Conservation (phyloP, 2,113 vertebrate species). For the Stegostoma tigrinum region DNA sequence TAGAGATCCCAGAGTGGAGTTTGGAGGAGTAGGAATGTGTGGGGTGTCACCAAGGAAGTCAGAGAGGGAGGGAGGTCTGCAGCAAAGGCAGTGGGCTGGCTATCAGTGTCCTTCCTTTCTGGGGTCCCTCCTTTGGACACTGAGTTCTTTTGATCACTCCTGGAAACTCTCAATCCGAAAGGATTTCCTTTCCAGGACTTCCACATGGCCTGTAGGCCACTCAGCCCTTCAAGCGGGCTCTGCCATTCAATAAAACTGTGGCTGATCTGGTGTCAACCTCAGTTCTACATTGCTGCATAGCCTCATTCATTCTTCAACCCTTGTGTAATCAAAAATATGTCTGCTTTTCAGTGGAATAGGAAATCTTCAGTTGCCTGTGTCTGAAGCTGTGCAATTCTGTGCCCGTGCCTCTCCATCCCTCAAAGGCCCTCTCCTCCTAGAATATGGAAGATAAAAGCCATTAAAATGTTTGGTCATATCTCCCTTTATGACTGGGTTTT, state of each 20-base stretch:
- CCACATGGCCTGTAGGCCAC: too few species aligned
- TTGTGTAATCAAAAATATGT: too few species aligned
- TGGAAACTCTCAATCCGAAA: not conserved
- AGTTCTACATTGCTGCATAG: too few species aligned
- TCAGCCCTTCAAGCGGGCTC: not conserved
- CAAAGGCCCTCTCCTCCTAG: not conserved
- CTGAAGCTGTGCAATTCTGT: not conserved
- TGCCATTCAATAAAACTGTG: too few species aligned
- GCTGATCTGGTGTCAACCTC: too few species aligned
- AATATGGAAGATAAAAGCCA: not conserved
- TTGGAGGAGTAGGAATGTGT: too few species aligned
- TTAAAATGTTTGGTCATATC: not conserved
- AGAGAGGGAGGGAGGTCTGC: not conserved
- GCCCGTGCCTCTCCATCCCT: not conserved
- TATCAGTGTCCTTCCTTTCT: not conserved
- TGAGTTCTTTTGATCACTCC: not conserved
- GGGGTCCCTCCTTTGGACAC: not conserved
- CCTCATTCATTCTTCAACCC: too few species aligned
- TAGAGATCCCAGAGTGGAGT: too few species aligned
- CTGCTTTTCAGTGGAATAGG: too few species aligned
- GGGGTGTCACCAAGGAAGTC: not conserved
- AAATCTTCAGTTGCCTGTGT: not conserved
- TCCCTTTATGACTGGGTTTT: not conserved
- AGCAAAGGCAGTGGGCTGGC: not conserved
- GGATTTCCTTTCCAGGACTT: not conserved